Evolutionary conservation across 92 coral and sea anemone genomes (phyloP), one percentile per base, ranked within the genome.

Genomic region (Scolanthus callimorphus): DNA sequence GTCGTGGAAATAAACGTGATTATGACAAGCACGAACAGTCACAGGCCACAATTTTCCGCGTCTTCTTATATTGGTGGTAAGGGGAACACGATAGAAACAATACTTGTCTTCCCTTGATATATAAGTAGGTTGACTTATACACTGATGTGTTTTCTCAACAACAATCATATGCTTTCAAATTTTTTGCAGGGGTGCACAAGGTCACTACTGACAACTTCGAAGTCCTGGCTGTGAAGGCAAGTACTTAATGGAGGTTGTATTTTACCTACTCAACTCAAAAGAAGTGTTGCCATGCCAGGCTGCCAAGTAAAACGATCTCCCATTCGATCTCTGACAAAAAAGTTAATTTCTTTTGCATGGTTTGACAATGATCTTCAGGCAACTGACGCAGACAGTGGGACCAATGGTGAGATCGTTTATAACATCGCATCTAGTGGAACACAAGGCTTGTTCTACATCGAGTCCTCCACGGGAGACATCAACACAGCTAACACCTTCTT

Each of bases 281-380:
- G n/a, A n/a, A n/a, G n/a, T n/a, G n/a, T n/a, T n/a, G n/a, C n/a
- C n/a, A n/a, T n/a, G n/a, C n/a, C n/a, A n/a, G n/a, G n/a, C n/a
- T n/a, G n/a, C n/a, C n/a, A n/a, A n/a, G n/a, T n/a, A n/a, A n/a
- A n/a, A n/a, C n/a, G n/a, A n/a, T n/a, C n/a, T n/a, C n/a, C n/a
- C n/a, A n/a, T n/a, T n/a, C n/a, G n/a, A n/a, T n/a, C n/a, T n/a
- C n/a, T n/a, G n/a, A n/a, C n/a, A n/a, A n/a, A n/a, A n/a, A n/a
- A n/a, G n/a, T n/a, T n/a, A n/a, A n/a, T n/a, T n/a, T n/a, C n/a
- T n/a, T n/a, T n/a, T n/a, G n/a, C n/a, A n/a, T n/a, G n/a, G n/a
- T n/a, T n/a, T n/a, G n/a, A n/a, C n/a, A n/a, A n/a, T n/a, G n/a
- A 15, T 34, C 15, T 34, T 34, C 48, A 80, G 87, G 87, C 87